A percentile compares a stretch with the other conserved stretches of the same genome.
Evolutionary conservation across 2,888 invertebrate genomes (phyloP).

Genomic region (Poecilus cupreus): DNA sequence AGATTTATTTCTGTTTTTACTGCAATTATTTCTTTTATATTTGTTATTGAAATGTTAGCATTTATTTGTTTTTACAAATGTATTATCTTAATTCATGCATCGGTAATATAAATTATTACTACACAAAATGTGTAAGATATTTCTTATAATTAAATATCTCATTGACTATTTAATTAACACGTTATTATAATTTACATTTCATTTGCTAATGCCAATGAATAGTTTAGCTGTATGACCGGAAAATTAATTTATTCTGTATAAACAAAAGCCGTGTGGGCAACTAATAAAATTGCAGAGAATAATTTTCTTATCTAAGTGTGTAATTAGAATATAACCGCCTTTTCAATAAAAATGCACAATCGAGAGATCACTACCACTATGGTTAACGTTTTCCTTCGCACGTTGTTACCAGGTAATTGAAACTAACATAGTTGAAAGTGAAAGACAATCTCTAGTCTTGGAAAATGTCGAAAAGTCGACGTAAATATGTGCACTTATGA

Average conservation of each 20-base stretch:
- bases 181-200: slow-evolving; percentile 36
- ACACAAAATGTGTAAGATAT: slow-evolving; percentile 18
- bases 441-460: background rate
- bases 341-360: background rate
- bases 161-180: slow-evolving; percentile 45
- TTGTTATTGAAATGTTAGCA: slow-evolving; percentile 26
- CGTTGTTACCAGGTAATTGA: background rate
- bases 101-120: slow-evolving; percentile 13
- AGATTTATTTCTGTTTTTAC: too few relatives aligned
- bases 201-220: background rate
- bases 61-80: slow-evolving; percentile 5
- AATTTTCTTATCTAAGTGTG: background rate
- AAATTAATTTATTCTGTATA: slow-evolving; percentile 9
- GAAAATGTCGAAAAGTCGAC: slow-evolving; percentile 26
- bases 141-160: slow-evolving; percentile 20
- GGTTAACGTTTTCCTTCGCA: background rate
- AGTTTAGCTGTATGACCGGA: too few relatives aligned
- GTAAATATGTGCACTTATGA: slow-evolving; percentile 4
- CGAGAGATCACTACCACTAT: background rate
- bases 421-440: slow-evolving; percentile 4
- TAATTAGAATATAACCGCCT: background rate
- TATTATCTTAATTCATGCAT: slow-evolving; percentile 27
- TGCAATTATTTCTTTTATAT: background rate
- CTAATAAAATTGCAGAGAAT: background rate
- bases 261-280: slow-evolving; percentile 10